These are phyloP conservation scores for Stegodyphus mimosarum DNA, from an alignment of 1,140 invertebrate species.

Conservation along the genomic window DNA sequence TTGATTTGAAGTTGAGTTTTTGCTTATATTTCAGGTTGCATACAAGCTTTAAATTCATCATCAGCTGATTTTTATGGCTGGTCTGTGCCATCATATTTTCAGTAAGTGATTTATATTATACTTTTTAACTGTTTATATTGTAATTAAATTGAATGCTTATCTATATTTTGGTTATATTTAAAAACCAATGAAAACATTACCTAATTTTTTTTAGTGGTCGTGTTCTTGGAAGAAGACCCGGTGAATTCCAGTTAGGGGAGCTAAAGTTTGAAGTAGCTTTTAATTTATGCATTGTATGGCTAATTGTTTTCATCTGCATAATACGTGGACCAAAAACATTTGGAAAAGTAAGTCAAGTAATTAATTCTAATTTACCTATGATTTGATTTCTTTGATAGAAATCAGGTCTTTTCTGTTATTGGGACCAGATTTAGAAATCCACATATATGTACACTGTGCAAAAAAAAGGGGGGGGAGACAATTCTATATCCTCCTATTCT, in stretches of 20 bases:
- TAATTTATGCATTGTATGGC: constrained; percentile 90
- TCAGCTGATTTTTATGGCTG: constrained; percentile 58
- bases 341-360: constrained; percentile 60
- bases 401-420: too few relatives aligned
- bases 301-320: constrained; percentile 87
- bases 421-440: too few relatives aligned
- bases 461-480: too few relatives aligned
- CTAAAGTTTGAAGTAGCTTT: constrained; percentile 89
- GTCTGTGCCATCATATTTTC: constrained; percentile 62
- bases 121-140: background rate
- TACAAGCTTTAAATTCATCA: constrained; percentile 54
- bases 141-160: background rate
- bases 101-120: constrained; percentile 52
- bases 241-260: constrained; percentile 66
- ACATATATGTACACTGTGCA: too few relatives aligned
- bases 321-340: constrained; percentile 69
- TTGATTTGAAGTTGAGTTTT: too few relatives aligned
- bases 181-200: background rate
- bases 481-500: too few relatives aligned
- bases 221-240: constrained; percentile 77
- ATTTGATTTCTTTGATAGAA: background rate
- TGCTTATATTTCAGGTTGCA: constrained; percentile 17
- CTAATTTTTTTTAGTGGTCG: constrained; percentile 73
- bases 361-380: background rate
- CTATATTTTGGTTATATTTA: background rate